These are phyloP conservation scores for Erynnis tages DNA, from an alignment of 2,888 invertebrate genomes.

Conservation along the genomic window DNA sequence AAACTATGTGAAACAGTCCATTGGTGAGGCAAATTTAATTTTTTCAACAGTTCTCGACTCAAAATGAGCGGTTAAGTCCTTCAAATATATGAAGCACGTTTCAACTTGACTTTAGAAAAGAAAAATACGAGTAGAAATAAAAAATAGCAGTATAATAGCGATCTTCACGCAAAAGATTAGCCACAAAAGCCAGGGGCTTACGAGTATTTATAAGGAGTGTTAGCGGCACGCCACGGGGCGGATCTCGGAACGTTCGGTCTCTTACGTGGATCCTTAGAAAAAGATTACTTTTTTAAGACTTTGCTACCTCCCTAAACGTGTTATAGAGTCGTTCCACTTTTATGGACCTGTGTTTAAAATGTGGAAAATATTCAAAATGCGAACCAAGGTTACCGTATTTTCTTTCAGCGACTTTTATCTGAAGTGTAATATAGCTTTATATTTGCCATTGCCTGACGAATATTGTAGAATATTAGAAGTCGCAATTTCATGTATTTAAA, in stretches of 20 bases:
- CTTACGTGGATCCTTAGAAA: slow-evolving; percentile 28
- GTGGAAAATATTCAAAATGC: slow-evolving; percentile 4
- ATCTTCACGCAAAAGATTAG: slow-evolving; percentile 80
- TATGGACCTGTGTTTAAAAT: not conserved
- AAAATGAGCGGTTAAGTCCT: slow-evolving; percentile 50
- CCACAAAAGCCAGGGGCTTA: slow-evolving; percentile 77
- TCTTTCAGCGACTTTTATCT: too few relatives aligned
- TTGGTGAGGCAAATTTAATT: slow-evolving; percentile 63
- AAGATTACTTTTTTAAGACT: slow-evolving; percentile 25
- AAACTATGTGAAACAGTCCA: slow-evolving; percentile 65
- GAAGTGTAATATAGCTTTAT: too few relatives aligned
- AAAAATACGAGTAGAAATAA: slow-evolving; percentile 72
- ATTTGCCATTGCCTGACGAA: too few relatives aligned
- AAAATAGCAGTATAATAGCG: slow-evolving; percentile 78
- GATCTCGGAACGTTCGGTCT: slow-evolving; percentile 34
- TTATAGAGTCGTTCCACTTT: slow-evolving; percentile 1
- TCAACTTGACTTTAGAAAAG: slow-evolving; percentile 67
- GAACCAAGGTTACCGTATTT: not conserved
- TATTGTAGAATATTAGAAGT: too few relatives aligned
- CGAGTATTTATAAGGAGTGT: slow-evolving; percentile 79
- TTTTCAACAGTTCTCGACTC: slow-evolving; percentile 53
- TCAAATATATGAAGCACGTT: slow-evolving; percentile 60
- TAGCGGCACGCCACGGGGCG: slow-evolving; percentile 67
- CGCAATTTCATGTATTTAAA: too few relatives aligned
- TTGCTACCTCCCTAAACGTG: not conserved